phyloP scores from a whole-genome alignment of 2,797 vertebrate species.

The Acestrorhynchus altus region DNA sequence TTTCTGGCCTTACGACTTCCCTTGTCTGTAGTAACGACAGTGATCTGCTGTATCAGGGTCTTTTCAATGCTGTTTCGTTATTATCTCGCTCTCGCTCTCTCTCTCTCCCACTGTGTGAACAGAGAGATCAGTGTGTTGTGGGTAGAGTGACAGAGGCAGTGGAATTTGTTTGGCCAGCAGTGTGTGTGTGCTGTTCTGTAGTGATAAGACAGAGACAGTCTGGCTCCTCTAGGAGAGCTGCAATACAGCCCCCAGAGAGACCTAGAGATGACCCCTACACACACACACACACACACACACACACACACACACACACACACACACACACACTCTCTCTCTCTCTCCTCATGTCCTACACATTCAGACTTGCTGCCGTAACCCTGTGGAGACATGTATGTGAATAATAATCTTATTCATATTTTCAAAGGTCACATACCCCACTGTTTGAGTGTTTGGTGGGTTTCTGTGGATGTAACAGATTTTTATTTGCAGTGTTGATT shows the following conservation, averaged over 20 bases:
- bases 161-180: constrained; percentile 79
- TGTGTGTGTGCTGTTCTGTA: constrained; percentile 73
- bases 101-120: constrained; percentile 44
- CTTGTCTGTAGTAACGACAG: too few species aligned
- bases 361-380: constrained; percentile 26
- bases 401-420: constrained; percentile 24
- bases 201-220: constrained; percentile 88
- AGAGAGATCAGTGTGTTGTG: constrained; percentile 62
- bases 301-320: constrained; percentile 23
- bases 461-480: background rate
- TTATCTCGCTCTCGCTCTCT: constrained; percentile 1
- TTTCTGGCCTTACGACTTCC: too few species aligned
- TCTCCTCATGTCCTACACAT: constrained; percentile 3
- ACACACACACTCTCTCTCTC: constrained; percentile 12
- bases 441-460: background rate
- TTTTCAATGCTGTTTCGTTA: background rate
- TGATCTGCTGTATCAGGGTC: too few species aligned
- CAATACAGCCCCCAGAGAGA: constrained; percentile 16
- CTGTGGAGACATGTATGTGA: constrained; percentile 2
- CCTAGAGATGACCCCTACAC: constrained; percentile 34
- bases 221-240: constrained; percentile 85
- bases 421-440: constrained; percentile 12
- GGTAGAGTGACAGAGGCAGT: constrained; percentile 69
- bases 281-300: constrained; percentile 26
- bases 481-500: background rate